phyloP scores from a whole-genome alignment of 2,797 vertebrate species.

The Prunella strophiata region DNA sequence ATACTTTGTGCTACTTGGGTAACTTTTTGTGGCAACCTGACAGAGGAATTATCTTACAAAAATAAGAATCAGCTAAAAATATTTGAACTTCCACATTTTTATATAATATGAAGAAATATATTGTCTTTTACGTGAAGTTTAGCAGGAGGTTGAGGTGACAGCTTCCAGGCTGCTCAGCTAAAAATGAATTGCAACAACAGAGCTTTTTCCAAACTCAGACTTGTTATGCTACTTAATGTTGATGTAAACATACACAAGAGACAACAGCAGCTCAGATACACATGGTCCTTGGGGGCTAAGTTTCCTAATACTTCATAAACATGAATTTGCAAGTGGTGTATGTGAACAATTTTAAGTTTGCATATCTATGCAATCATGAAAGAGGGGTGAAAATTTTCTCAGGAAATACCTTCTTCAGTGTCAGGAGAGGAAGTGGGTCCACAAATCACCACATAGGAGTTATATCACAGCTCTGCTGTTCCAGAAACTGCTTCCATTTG shows the following conservation, averaged over 20 bases:
- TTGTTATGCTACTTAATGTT: neutral
- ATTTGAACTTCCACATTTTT: neutral
- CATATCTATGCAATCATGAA: neutral
- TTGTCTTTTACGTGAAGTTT: neutral
- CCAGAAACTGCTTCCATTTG: neutral
- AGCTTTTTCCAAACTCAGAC: neutral
- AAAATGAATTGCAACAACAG: neutral
- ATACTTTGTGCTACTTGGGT: neutral
- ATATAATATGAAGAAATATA: neutral
- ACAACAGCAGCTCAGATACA: neutral
- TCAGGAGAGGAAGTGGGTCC: neutral
- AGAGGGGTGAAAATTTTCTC: neutral
- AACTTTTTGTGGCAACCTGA: neutral
- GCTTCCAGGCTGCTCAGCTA: neutral
- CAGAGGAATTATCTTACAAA: neutral
- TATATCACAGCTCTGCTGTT: neutral
- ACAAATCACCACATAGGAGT: neutral
- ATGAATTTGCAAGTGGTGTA: neutral
- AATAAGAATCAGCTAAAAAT: neutral
- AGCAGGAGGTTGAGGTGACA: neutral
- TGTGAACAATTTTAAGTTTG: neutral
- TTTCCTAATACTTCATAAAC: neutral
- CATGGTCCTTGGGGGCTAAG: neutral
- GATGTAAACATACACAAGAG: neutral
- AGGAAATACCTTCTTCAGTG: neutral